These are phyloP conservation scores for Eolophus roseicapilla DNA, from an alignment of 2,113 vertebrate species.

Conservation along the genomic window DNA sequence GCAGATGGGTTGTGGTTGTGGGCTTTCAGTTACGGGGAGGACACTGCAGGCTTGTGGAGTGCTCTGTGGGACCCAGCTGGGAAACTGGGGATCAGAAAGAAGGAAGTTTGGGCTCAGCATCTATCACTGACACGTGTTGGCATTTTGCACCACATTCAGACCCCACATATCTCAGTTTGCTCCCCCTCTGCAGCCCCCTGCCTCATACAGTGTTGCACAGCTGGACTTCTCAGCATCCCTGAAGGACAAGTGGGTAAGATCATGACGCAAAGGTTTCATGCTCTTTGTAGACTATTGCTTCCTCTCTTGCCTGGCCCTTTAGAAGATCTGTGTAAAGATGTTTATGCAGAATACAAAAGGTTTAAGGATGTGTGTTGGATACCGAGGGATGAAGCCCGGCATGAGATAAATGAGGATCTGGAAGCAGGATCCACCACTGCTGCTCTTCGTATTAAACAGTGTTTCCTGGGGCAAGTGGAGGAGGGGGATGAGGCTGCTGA, in stretches of 20 bases:
- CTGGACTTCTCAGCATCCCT: accelerated
- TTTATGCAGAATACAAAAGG: conserved; percentile 22
- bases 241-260: neutral
- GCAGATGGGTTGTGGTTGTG: accelerated
- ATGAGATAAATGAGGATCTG: neutral
- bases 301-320: neutral
- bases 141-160: neutral
- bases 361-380: neutral
- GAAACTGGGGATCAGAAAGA: neutral
- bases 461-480: neutral
- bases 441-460: neutral
- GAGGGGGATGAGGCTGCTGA: neutral
- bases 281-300: neutral
- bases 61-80: neutral
- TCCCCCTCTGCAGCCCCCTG: neutral
- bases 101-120: neutral
- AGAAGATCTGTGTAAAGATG: neutral
- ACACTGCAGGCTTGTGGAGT: neutral
- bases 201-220: accelerated
- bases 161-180: accelerated
- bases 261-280: neutral
- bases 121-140: neutral
- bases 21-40: neutral
- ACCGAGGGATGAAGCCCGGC: neutral
- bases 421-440: neutral